Percentiles rank a stretch among this genome's conserved stretches.
phyloP scores from a whole-genome alignment of 2,888 invertebrate genomes.

The Drosophila algonquin region DNA sequence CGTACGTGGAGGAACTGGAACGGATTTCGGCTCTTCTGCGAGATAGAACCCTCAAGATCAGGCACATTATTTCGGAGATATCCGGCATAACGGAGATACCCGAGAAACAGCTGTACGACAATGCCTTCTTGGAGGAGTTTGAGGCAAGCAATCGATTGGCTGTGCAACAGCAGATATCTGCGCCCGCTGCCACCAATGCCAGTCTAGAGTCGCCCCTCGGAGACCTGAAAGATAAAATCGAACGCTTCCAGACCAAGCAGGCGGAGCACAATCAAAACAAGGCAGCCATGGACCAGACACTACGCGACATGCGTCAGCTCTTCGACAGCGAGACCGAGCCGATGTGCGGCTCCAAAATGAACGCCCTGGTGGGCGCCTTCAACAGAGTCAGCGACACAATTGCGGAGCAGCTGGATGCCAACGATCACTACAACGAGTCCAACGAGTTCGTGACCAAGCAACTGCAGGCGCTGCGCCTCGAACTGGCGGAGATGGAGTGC shows the following conservation, averaged over 20 bases:
- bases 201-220: conserved; percentile 59
- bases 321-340: conserved; percentile 37
- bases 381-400: conserved; percentile 69
- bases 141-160: conserved; percentile 57
- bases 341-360: conserved; percentile 51
- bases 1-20: conserved; percentile 71
- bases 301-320: conserved; percentile 54
- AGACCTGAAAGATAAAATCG: conserved; percentile 71
- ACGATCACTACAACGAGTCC: conserved; percentile 68
- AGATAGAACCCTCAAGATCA: conserved; percentile 55
- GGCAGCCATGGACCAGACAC: conserved; percentile 64
- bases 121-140: conserved; percentile 63
- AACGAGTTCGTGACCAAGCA: conserved; percentile 70
- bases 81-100: conserved; percentile 45
- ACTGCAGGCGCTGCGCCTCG: conserved; percentile 61
- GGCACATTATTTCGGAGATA: conserved; percentile 51
- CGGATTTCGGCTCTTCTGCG: conserved; percentile 53
- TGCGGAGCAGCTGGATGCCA: conserved; percentile 67
- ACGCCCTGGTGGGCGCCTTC: conserved; percentile 68
- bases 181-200: conserved; percentile 41
- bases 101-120: conserved; percentile 50
- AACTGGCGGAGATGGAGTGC: conserved; percentile 70
- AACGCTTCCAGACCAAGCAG: conserved; percentile 74
- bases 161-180: conserved; percentile 48
- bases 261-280: conserved; percentile 68